Evolutionary conservation across 2,797 vertebrate genomes (phyloP).

Genomic region (Cyclura pinguis): DNA sequence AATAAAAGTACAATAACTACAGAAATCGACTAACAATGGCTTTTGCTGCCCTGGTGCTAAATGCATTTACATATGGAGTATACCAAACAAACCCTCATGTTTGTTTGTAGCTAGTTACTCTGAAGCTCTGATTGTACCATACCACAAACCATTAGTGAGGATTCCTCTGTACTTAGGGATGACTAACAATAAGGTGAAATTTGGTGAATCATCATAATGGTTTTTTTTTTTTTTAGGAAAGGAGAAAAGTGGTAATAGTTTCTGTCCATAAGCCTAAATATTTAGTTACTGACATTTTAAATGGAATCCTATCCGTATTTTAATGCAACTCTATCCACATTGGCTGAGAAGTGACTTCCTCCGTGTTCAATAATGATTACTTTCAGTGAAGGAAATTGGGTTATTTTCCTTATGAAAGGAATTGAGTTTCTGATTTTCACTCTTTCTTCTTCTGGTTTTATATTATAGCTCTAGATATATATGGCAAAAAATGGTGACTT

Average conservation of each 20-base stretch:
- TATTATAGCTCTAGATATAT: not conserved
- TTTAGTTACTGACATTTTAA: not conserved
- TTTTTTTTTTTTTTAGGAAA: not conserved
- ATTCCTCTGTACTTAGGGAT: not conserved
- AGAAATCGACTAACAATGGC: no score
- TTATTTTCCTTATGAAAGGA: no score
- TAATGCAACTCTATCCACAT: not conserved
- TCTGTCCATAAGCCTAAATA: not conserved
- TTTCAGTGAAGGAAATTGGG: not conserved
- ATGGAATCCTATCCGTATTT: not conserved
- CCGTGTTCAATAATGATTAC: not conserved
- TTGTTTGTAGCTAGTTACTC: no score
- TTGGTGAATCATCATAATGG: not conserved
- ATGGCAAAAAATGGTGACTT: not conserved
- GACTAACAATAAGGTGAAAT: not conserved
- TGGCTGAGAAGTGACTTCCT: not conserved
- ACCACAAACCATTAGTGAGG: not conserved
- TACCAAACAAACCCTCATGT: no score
- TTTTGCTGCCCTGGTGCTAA: no score
- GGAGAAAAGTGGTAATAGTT: not conserved
- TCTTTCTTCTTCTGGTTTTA: not conserved
- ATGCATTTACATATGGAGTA: no score
- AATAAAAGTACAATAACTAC: no score
- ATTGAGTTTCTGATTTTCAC: not conserved
- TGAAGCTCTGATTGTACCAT: not conserved